phyloP scores from a whole-genome alignment of 2,113 vertebrate genomes.

The Astatoreochromis straeleni region DNA sequence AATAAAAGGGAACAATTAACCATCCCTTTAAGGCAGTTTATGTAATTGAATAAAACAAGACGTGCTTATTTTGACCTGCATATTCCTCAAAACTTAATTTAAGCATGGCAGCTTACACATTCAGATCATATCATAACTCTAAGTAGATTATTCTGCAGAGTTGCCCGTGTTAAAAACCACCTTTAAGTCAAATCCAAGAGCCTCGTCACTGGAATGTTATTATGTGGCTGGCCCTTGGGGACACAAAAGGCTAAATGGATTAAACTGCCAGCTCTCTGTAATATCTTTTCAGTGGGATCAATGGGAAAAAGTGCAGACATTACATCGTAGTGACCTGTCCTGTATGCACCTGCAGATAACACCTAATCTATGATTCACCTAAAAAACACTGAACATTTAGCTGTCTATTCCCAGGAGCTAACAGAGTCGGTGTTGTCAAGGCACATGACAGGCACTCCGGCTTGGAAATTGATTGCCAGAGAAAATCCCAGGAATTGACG shows the following conservation, averaged over 20 bases:
- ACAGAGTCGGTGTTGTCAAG: slow-evolving; percentile 6
- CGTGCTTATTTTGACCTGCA: slow-evolving; percentile 18
- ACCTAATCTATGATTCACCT: slow-evolving; percentile 31
- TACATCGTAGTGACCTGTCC: slow-evolving; percentile 9
- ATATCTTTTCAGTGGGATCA: not conserved
- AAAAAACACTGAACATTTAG: slow-evolving; percentile 4
- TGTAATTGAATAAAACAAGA: not conserved
- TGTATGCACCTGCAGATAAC: slow-evolving; percentile 40
- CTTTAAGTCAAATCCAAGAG: not conserved
- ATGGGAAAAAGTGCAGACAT: not conserved
- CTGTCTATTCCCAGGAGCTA: slow-evolving; percentile 20
- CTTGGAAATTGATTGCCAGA: slow-evolving; percentile 40
- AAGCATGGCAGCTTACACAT: not conserved
- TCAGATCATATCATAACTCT: not conserved
- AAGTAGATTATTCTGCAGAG: not conserved
- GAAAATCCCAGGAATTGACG: slow-evolving; percentile 27
- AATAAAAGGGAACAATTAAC: not conserved
- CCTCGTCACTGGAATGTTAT: not conserved
- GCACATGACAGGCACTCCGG: slow-evolving; percentile 39
- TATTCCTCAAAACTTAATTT: not conserved
- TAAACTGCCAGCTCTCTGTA: slow-evolving; percentile 2
- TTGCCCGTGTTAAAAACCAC: not conserved
- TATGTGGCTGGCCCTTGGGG: not conserved
- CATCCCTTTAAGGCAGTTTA: not conserved
- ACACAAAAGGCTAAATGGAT: slow-evolving; percentile 4